Base-by-base conservation (phyloP, 2,797 vertebrate genomes). In the Poecile montanus region DNA sequence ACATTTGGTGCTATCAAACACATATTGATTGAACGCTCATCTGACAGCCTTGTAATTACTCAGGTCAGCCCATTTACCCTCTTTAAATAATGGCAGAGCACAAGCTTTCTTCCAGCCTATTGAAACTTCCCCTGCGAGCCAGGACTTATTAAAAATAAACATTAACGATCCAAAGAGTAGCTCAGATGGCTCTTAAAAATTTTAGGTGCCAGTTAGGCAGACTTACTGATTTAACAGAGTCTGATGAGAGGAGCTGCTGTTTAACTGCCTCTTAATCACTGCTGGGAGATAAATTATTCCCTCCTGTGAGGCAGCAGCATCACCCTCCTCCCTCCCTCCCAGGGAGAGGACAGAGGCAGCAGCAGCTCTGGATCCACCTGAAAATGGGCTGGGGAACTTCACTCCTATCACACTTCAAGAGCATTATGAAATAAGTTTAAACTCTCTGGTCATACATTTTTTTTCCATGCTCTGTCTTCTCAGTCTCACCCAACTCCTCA, bases 121-220 rank as follows among this genome's bases (percentile, higher is more conserved):
- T 62, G 73, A 34, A 96, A 65, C 93, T 91, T 84, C 83, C 79
- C 70, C 27, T 11, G 80, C 5, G 0, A 96, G 86, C 58, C 85
- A 42, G 62, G 88, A 86, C 88, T 95, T 93, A 95, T 90, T 96
- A 96, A 95, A 95, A 95, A 93, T 94, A 96, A 96, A 96, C 94
- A 96, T 95, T 94, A 96, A 95, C 45, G 90, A 91, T 76, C 93
- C 94, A 76, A 91, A 78, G 91, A 86, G 77, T 30, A 88, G 72
- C 85, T 96, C 85, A 78, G 85, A 17, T 9, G 1, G 85, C 93
- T 96, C 89, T 94, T 94, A 95, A 96, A 96, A 96, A 72, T 93
- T 94, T 94, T 93, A 95, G 95, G 91, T 93, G 85, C 65, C 82
- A 47, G 85, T 95, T 96, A 91, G 50, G 10, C 74, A 70, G 93